Evolutionary conservation across 2,113 vertebrate species (phyloP).

Genomic region (Mastomys natalensis): DNA sequence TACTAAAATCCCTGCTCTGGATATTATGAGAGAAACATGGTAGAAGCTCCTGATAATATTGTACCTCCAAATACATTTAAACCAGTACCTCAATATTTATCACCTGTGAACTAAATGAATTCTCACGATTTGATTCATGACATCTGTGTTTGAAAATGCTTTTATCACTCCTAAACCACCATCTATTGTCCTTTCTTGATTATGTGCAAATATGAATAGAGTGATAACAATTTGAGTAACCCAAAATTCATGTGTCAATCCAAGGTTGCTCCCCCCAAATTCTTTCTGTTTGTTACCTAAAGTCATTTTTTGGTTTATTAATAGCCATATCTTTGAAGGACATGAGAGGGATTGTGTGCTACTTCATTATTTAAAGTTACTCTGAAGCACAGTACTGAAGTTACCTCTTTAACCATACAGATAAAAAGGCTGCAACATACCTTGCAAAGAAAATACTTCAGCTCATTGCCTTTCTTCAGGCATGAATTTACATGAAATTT

Average conservation of each 20-base stretch:
- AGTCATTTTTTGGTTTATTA: not conserved
- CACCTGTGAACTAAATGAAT: not conserved
- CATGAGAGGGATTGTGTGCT: not conserved
- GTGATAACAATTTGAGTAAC: no score
- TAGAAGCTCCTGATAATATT: not conserved
- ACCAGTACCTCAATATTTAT: not conserved
- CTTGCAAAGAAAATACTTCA: not conserved
- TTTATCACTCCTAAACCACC: not conserved
- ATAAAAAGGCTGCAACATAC: not conserved
- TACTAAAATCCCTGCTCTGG: not conserved
- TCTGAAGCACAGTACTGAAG: not conserved
- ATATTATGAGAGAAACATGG: not conserved
- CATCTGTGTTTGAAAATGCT: not conserved
- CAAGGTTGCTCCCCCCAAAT: not conserved
- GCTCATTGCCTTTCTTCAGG: not conserved
- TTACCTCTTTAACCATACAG: fast-evolving
- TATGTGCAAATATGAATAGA: not conserved
- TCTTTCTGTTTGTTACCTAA: no score
- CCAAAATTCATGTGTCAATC: not conserved
- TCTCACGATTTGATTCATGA: not conserved
- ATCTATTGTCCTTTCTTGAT: not conserved
- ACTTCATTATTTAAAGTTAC: not conserved
- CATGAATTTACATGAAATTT: not conserved
- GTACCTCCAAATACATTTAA: not conserved
- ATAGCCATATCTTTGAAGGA: not conserved